Evolutionary conservation across 1,140 invertebrate genomes (phyloP).

Genomic region (Goniozus legneri): DNA sequence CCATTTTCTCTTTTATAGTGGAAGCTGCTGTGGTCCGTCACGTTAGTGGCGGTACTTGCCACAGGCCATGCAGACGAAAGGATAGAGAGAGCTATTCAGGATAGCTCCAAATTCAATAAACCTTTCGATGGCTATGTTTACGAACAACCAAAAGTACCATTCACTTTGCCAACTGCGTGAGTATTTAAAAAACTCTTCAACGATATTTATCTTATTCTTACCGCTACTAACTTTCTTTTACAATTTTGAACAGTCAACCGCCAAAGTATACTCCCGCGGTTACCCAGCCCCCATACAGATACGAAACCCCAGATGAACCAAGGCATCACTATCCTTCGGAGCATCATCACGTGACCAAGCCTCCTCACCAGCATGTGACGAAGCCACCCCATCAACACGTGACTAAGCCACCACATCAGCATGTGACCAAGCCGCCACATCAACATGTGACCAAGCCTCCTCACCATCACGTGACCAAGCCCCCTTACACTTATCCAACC

Average conservation of each 20-base stretch:
- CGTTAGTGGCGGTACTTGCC: slow-evolving; percentile 35
- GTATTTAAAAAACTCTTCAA: no score
- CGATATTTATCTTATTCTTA: no score
- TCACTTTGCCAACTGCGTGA: slow-evolving; percentile 37
- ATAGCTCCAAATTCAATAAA: slow-evolving; percentile 28
- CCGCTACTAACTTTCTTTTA: no score
- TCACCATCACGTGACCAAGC: neutral
- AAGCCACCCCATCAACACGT: no score
- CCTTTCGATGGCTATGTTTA: slow-evolving; percentile 39
- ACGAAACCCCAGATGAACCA: neutral
- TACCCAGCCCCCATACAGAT: slow-evolving; percentile 3
- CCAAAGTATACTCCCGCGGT: slow-evolving; percentile 17
- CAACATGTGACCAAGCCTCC: no score
- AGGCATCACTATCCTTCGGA: no score
- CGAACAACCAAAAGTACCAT: slow-evolving; percentile 24
- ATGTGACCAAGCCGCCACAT: no score
- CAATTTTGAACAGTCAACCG: no score
- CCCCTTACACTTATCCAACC: neutral
- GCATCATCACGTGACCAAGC: no score
- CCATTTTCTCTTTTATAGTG: slow-evolving; percentile 31
- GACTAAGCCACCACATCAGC: no score
- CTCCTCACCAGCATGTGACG: no score
- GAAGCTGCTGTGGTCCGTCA: slow-evolving; percentile 35
- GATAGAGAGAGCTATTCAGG: slow-evolving; percentile 38
- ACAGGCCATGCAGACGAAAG: slow-evolving; percentile 31